These are phyloP conservation scores for Asobara japonica DNA, from an alignment of 1,140 invertebrate species.

Conservation along the genomic window DNA sequence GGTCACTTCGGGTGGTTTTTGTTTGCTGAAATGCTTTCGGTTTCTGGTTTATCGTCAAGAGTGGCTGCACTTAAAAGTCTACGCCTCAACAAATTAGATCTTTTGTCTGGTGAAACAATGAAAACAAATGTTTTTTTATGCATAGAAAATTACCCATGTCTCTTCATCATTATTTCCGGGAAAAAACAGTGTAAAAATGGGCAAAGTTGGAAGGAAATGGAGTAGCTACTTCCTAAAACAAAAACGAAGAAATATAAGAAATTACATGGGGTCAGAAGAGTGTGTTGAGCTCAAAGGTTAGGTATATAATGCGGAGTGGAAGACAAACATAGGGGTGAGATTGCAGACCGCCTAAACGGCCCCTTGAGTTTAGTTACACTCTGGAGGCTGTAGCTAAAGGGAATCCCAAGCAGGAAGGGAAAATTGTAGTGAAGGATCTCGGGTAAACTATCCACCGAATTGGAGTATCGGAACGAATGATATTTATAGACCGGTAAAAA, in stretches of 20 bases:
- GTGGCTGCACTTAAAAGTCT: constrained; percentile 15
- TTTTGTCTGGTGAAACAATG: too few species aligned
- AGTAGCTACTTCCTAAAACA: neutral
- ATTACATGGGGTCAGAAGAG: constrained; percentile 34
- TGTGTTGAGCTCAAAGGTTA: constrained; percentile 36
- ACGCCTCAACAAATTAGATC: too few species aligned
- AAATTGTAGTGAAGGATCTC: constrained; percentile 36
- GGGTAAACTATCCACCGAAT: constrained; percentile 37
- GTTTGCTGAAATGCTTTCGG: constrained; percentile 18
- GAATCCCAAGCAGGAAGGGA: constrained; percentile 6
- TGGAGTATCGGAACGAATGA: constrained; percentile 66
- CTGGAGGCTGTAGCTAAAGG: constrained; percentile 30
- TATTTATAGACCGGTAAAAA: constrained; percentile 64
- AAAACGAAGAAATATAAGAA: constrained; percentile 1
- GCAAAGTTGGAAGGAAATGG: constrained; percentile 1
- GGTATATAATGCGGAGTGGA: constrained; percentile 24
- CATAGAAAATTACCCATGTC: too few species aligned
- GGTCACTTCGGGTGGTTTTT: constrained; percentile 46
- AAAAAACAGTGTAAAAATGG: neutral
- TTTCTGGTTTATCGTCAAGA: constrained; percentile 30
- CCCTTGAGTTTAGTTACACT: constrained; percentile 57
- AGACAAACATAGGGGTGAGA: constrained; percentile 46
- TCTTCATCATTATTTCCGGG: too few species aligned
- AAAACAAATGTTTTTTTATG: too few species aligned
- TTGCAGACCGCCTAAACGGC: constrained; percentile 37